Base-by-base conservation (phyloP, 2,797 vertebrate species). In the Gorsachius magnificus region DNA sequence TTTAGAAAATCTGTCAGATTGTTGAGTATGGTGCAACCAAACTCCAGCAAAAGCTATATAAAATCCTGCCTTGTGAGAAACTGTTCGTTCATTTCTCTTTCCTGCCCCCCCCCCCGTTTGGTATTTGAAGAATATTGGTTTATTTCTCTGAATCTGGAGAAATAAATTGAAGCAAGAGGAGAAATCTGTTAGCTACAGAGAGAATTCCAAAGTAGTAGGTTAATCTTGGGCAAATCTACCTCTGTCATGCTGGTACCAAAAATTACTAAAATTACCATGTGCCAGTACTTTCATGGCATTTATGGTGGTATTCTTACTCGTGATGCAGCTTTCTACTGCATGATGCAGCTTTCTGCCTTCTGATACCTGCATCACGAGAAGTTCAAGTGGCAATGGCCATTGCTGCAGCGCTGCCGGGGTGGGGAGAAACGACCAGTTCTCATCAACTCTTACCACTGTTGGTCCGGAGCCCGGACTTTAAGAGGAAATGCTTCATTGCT, bases 261-360 rank as follows among this genome's bases (percentile, higher is more conserved):
- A 56, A 45, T 41, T n/a, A 35, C 16, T 24, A 48, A 29, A 29
- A 56, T n/a, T 70, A 13, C 31, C 13, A 17, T 5, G 43, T 48
- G 25, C 57, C 8, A 5, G 29, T 9, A 50, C 9, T 64, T 5
- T 68, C 54, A n/a, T 5, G 50, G 6, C 11, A 28, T 70, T 85
- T 0, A 0, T 38, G 20, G 38, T 7, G 16, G 4, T 17, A 1
- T 54, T 81, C 22, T 72, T 89, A 24, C 26, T 53, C 0, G 3
- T 33, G 71, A 45, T 2, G 3, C 19, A 81, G 19, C 20, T 10
- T 66, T 51, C 53, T 64, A 0, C 28, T 48, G 29, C 17, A 2
- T 10, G 57, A 8, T 17, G 53, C 38, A 58, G 24, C 25, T 76
- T 76, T 77, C 28, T 65, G 10, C 6, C 28, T 82, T 57, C 24